Conservation (phyloP, 2,113 vertebrate species). For the Pelusios castaneus region DNA sequence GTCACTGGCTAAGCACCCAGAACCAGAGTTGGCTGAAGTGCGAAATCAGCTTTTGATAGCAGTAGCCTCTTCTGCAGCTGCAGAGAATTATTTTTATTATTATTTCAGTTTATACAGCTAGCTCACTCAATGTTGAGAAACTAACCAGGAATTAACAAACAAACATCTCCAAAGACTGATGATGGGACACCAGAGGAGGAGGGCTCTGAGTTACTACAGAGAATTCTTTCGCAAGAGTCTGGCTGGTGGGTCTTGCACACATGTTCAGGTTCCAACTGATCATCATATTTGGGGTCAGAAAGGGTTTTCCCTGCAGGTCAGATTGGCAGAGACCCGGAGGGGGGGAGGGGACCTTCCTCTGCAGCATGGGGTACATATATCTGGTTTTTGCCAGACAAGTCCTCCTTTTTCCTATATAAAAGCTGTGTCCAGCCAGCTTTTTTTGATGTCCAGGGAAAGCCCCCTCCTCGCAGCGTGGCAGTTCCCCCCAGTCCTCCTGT, state of each 20-base stretch:
- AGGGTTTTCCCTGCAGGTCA: neutral
- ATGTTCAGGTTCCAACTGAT: neutral
- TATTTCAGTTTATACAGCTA: neutral
- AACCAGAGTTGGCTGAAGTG: neutral
- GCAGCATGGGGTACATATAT: no score
- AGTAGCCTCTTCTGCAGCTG: neutral
- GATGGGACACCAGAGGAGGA: neutral
- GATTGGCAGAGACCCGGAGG: neutral
- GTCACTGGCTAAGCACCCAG: neutral
- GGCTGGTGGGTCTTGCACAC: neutral
- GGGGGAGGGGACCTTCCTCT: neutral
- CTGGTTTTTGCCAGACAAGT: no score
- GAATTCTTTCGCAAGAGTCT: neutral
- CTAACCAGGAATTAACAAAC: neutral
- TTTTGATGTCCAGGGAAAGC: no score
- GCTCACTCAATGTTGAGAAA: neutral
- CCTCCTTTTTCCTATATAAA: no score
- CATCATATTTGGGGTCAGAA: neutral
- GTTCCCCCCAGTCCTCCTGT: no score
- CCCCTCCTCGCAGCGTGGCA: no score
- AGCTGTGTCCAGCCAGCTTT: no score
- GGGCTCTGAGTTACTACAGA: neutral
- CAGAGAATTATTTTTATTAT: neutral
- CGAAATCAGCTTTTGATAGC: neutral
- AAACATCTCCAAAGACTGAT: neutral